Evolutionary conservation across 2,888 invertebrate species (phyloP).

Genomic region (Drosophila robusta): DNA sequence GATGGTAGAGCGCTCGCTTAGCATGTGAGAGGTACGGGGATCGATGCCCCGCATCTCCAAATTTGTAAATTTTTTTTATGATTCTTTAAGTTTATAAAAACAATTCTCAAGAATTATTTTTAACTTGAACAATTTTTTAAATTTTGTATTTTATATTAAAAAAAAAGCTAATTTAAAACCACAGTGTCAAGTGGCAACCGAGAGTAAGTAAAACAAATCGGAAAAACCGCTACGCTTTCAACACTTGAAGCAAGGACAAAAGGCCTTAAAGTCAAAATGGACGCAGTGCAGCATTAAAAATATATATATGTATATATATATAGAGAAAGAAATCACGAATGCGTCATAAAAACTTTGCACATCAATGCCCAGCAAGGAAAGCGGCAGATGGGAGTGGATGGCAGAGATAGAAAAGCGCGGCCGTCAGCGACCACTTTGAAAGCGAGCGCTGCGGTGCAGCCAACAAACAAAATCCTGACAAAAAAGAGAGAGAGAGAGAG

Average conservation of each 20-base stretch:
- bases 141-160: not conserved
- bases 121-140: not conserved
- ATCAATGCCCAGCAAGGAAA: conserved; percentile 55
- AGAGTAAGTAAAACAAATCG: conserved; percentile 5
- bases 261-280: conserved; percentile 66
- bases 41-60: conserved; percentile 84
- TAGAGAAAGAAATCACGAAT: conserved; percentile 70
- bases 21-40: conserved; percentile 85
- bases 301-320: conserved; percentile 29
- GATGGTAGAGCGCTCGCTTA: conserved; percentile 85
- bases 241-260: conserved; percentile 73
- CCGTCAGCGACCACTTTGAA: conserved; percentile 60
- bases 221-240: conserved; percentile 32
- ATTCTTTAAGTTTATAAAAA: not conserved
- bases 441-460: conserved; percentile 29
- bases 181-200: conserved; percentile 13
- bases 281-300: conserved; percentile 71
- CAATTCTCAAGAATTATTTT: too few species aligned
- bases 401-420: conserved; percentile 53
- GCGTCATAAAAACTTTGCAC: conserved; percentile 79
- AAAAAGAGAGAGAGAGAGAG: conserved; percentile 22
- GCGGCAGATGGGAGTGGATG: conserved; percentile 14
- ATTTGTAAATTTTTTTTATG: not conserved
- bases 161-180: conserved; percentile 34
- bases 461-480: conserved; percentile 61